These are phyloP conservation scores for Triplophysa bombifrons DNA, from an alignment of 2,797 vertebrate genomes.

Conservation along the genomic window DNA sequence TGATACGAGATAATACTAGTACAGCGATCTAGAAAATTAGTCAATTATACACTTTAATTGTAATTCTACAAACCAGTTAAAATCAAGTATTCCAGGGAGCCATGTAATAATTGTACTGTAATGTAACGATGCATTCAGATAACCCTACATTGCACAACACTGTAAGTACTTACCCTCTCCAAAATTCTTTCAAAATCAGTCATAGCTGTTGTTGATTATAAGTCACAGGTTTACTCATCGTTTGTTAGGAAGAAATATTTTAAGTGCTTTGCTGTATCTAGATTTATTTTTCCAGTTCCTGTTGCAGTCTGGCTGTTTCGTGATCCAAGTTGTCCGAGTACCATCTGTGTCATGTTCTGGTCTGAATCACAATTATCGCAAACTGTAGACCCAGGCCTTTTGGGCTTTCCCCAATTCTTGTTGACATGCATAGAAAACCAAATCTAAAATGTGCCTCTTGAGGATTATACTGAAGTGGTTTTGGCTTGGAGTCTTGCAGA, in stretches of 20 bases:
- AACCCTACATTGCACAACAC: neutral
- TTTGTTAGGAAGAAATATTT: slow-evolving; percentile 3
- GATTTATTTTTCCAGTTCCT: slow-evolving; percentile 1
- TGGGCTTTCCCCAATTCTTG: slow-evolving; percentile 8
- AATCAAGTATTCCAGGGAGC: neutral
- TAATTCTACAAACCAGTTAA: neutral
- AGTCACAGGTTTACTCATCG: neutral
- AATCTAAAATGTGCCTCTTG: slow-evolving; percentile 29
- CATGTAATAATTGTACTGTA: neutral
- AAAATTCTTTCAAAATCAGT: neutral
- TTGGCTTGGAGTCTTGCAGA: slow-evolving; percentile 11
- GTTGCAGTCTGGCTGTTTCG: slow-evolving; percentile 16
- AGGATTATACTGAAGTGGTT: slow-evolving; percentile 21
- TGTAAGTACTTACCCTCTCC: neutral
- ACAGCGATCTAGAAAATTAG: too few relatives aligned
- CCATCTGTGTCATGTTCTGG: slow-evolving; percentile 27
- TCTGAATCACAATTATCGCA: slow-evolving; percentile 13
- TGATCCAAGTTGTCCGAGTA: slow-evolving; percentile 25
- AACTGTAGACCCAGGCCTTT: neutral
- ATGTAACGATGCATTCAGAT: neutral
- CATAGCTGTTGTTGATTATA: neutral
- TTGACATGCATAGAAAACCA: slow-evolving; percentile 29
- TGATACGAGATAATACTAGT: too few relatives aligned
- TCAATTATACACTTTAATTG: too few relatives aligned
- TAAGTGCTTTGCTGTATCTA: slow-evolving; percentile 9